Evolutionary conservation across 1,140 invertebrate species (phyloP).

Genomic region (Dysdera silvatica): DNA sequence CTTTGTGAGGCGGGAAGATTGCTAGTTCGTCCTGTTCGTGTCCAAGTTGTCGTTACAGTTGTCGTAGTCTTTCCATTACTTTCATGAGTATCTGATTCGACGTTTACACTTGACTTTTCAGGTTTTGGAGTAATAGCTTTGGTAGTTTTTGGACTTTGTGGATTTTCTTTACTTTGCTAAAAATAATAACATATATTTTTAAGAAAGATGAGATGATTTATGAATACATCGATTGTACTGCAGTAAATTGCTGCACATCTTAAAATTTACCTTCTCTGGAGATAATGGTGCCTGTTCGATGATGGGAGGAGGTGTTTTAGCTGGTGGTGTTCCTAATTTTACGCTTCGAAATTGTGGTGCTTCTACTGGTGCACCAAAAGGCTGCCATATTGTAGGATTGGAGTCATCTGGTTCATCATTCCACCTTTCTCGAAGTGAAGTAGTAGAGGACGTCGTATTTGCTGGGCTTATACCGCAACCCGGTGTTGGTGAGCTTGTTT

Average conservation of each 20-base stretch:
- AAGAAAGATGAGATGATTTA: neutral
- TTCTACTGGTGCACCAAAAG: slow-evolving; percentile 21
- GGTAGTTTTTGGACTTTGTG: neutral
- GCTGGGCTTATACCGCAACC: too few species aligned
- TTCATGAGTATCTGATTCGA: neutral
- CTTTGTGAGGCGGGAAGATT: slow-evolving; percentile 19
- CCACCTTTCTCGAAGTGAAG: too few species aligned
- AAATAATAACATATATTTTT: neutral
- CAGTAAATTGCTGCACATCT: neutral
- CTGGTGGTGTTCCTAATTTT: slow-evolving; percentile 3
- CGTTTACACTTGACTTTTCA: neutral
- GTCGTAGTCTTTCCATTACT: neutral
- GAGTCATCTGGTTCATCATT: too few species aligned
- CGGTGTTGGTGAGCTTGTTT: too few species aligned
- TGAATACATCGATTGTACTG: neutral
- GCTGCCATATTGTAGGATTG: slow-evolving; percentile 25
- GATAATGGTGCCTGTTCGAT: neutral
- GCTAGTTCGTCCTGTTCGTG: slow-evolving; percentile 11
- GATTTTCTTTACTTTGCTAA: neutral
- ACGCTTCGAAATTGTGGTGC: slow-evolving; percentile 15
- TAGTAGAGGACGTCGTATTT: too few species aligned
- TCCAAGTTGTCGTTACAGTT: neutral
- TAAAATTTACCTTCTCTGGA: neutral
- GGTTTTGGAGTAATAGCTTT: neutral
- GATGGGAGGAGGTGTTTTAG: neutral